Percentiles rank a stretch among this genome's conserved stretches.
phyloP scores from a whole-genome alignment of 2,113 vertebrate species.

The Perca schrenkii region DNA sequence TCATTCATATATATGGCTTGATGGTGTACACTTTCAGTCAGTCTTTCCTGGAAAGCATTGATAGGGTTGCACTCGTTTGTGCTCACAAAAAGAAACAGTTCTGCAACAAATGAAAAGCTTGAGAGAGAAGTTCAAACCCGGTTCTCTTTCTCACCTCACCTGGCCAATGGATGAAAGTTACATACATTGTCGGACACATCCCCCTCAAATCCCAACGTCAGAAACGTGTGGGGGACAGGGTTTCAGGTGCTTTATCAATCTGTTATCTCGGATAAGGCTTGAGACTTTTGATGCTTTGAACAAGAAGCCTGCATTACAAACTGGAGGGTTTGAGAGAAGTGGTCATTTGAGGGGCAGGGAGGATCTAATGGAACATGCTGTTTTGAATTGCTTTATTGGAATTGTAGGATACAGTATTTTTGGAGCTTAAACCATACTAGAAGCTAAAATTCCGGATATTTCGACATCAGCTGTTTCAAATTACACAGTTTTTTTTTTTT shows the following conservation, averaged over 20 bases:
- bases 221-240: neutral
- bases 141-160: neutral
- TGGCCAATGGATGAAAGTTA: neutral
- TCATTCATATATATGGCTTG: neutral
- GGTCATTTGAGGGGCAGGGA: neutral
- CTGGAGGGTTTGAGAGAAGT: neutral
- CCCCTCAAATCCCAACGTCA: neutral
- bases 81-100: neutral
- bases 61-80: neutral
- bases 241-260: neutral
- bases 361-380: neutral
- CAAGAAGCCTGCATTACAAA: neutral
- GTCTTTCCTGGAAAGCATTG: neutral
- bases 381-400: neutral
- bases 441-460: neutral
- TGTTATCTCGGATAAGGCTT: neutral
- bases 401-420: neutral
- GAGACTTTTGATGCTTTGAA: neutral
- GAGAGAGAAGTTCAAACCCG: no score
- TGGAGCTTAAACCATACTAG: neutral
- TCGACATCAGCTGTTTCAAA: slow-evolving; percentile 4
- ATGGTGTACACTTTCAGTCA: neutral
- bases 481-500: neutral
- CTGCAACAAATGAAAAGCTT: no score
- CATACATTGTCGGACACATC: neutral